Base-by-base conservation (phyloP, 92 coral and sea anemone species). In the Porites divaricata region DNA sequence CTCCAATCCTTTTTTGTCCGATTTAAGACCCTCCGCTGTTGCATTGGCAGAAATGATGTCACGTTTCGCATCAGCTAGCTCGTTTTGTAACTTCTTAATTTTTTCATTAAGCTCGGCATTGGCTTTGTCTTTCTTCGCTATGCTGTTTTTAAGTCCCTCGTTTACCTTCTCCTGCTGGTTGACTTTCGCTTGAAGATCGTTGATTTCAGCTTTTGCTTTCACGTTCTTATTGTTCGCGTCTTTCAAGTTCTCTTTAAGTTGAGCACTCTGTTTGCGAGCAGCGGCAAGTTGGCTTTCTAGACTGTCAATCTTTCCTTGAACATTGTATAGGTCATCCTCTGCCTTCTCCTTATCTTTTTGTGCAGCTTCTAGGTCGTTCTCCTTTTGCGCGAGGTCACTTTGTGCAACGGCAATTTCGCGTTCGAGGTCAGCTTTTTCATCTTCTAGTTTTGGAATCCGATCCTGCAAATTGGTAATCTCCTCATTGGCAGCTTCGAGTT, bases 221-320 rank as follows among this genome's bases (percentile, higher is more conserved):
- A 92, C 92, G 58, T 84, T 84, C 83, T 73, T 89, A 83, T 93
- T 90, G 54, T 92, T 94, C 61, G 95, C 95, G 53, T 89, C 98
- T 90, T 87, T 92, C 26, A 92, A 87, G 81, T 90, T 95, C 72
- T 94, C 95, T 57, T 92, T 94, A 64, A 94, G 95, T 83, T 89
- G 93, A 68, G 83, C 88, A 67, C 87, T 92, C 85, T 94, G 95
- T 77, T 94, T 92, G 58, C 90, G 89, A 28, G 89, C 83, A 2
- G 98, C 83, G 24, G 91, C 94, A n/a, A 94, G 90, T 71, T 94
- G 95, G 82, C 86, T 89, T 80, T 94, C 98, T 0, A 94, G 92
- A 66, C 82, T 87, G 71, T 81, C 87, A 52, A 92, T 90, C 85
- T 90, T 94, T n/a, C 86, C 87, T 83, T 89, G 91, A 9, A 92